These are phyloP conservation scores for Catalaphyllia jardinei DNA, from an alignment of 64 coral and sea anemone genomes.

Conservation along the genomic window DNA sequence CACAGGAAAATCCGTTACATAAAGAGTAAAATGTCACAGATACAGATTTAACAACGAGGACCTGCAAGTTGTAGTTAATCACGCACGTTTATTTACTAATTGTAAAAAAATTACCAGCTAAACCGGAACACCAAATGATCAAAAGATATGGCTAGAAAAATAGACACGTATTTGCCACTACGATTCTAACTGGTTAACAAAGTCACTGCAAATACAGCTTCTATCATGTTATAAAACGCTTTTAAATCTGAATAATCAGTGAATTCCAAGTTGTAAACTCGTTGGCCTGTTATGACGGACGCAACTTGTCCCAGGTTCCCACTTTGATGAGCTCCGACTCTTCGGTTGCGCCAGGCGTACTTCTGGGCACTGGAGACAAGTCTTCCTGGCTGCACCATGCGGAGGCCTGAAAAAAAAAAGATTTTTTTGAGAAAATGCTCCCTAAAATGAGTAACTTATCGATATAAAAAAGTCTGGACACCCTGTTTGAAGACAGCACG, in stretches of 20 bases:
- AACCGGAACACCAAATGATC: too few species aligned
- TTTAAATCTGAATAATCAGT: neutral
- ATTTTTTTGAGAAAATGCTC: neutral
- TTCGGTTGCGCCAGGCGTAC: constrained; percentile 8
- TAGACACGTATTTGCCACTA: neutral
- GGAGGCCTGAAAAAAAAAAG: neutral
- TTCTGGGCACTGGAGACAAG: constrained; percentile 20
- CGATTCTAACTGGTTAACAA: neutral
- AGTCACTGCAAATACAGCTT: constrained; percentile 28
- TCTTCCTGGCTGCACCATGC: constrained; percentile 21
- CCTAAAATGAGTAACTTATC: neutral
- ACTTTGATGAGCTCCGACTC: neutral
- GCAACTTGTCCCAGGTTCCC: constrained; percentile 30
- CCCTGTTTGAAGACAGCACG: neutral
- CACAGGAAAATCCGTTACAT: too few species aligned
- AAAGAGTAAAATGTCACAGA: too few species aligned
- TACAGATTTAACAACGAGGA: too few species aligned
- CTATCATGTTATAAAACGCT: constrained; percentile 9
- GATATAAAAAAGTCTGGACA: neutral
- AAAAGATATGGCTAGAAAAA: too few species aligned
- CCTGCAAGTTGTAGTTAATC: too few species aligned
- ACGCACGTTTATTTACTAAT: too few species aligned
- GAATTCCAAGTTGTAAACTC: constrained; percentile 38
- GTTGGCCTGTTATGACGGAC: neutral
- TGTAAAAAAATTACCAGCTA: too few species aligned